Conservation (phyloP, 2,888 invertebrate genomes). For the Cerastis leucographa region DNA sequence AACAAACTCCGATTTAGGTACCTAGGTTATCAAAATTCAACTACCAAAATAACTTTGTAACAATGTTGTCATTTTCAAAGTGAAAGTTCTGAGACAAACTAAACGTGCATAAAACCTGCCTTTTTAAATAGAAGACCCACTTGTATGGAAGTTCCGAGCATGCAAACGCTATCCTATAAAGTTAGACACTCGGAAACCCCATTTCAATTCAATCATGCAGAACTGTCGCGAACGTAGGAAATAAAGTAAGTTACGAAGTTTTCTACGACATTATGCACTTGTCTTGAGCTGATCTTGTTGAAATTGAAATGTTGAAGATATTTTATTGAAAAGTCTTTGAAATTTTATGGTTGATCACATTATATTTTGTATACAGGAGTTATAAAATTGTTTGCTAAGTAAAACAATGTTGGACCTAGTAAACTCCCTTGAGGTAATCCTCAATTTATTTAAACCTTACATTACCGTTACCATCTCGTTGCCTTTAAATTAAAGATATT, state of each 20-base stretch:
- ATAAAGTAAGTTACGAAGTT: slow-evolving; percentile 47
- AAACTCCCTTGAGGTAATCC: slow-evolving; percentile 19
- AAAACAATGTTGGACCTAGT: slow-evolving; percentile 11
- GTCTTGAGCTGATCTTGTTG: background rate
- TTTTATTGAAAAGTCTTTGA: background rate
- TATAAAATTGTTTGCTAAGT: background rate
- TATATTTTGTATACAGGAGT: background rate
- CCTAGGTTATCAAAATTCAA: background rate
- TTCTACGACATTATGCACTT: slow-evolving; percentile 22
- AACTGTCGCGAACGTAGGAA: slow-evolving; percentile 17
- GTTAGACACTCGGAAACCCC: slow-evolving; percentile 45
- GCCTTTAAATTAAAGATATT: slow-evolving; percentile 21
- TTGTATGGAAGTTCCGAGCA: slow-evolving; percentile 25
- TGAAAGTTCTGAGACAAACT: background rate
- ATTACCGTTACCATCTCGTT: background rate
- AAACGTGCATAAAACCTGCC: slow-evolving; percentile 12
- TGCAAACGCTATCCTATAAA: slow-evolving; percentile 31
- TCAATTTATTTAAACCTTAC: slow-evolving; percentile 6
- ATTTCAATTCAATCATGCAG: slow-evolving; percentile 55
- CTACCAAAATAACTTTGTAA: background rate
- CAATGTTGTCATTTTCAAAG: background rate
- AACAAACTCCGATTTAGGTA: background rate
- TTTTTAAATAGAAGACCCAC: slow-evolving; percentile 41
- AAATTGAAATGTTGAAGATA: slow-evolving; percentile 17
- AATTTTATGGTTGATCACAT: background rate